Evolutionary conservation across 37 sponge, comb jelly and placozoan species (phyloP).

Genomic region (Oscarella lobularis): DNA sequence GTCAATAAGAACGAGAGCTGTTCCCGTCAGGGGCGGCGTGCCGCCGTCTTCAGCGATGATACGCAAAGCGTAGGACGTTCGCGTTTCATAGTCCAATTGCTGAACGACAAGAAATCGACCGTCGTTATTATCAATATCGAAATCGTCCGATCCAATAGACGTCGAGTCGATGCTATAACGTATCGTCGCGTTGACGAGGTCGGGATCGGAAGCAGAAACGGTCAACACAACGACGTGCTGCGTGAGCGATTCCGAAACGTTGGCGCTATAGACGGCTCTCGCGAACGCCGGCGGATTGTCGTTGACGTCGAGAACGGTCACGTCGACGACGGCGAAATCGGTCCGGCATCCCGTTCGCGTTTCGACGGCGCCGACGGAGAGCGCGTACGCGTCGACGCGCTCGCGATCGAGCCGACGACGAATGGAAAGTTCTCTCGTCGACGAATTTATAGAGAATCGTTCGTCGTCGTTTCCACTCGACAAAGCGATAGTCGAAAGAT

Average conservation of each 20-base stretch:
- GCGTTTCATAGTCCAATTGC: neutral
- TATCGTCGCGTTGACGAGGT: neutral
- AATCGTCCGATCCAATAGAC: neutral
- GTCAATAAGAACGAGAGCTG: neutral
- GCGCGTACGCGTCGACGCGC: neutral
- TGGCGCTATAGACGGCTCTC: neutral
- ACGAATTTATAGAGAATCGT: neutral
- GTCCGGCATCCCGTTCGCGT: neutral
- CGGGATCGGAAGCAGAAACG: neutral
- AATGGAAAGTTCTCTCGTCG: neutral
- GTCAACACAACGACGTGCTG: neutral
- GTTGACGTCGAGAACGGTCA: neutral
- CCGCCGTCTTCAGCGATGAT: neutral
- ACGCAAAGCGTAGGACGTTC: neutral
- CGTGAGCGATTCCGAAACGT: neutral
- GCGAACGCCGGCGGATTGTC: neutral
- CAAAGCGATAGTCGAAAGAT: neutral
- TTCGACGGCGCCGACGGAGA: neutral
- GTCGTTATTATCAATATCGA: neutral
- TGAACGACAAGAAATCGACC: neutral
- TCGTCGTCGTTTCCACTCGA: neutral
- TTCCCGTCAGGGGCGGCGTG: neutral
- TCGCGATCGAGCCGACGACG: neutral
- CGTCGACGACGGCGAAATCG: neutral
- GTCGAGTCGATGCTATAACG: neutral